These are phyloP conservation scores for Dicrostonyx torquatus DNA, from an alignment of 2,797 vertebrate genomes.

Conservation along the genomic window DNA sequence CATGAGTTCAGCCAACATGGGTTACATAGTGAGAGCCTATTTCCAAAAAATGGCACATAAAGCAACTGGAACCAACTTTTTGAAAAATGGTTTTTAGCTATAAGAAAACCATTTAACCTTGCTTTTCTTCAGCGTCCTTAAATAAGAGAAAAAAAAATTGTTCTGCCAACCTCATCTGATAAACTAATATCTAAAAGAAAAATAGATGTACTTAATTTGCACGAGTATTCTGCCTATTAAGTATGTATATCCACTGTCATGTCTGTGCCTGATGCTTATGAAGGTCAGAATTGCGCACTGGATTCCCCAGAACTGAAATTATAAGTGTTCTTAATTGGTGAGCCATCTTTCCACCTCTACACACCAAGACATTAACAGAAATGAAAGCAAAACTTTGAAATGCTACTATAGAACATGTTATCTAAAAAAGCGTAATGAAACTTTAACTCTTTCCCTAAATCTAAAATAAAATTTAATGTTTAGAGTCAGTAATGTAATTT, in stretches of 20 bases:
- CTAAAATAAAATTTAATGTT: slow-evolving; percentile 36
- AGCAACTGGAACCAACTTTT: neutral
- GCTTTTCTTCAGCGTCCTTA: neutral
- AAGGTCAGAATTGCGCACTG: neutral
- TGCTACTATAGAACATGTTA: neutral
- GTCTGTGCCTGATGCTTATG: neutral
- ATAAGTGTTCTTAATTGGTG: neutral
- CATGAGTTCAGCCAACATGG: neutral
- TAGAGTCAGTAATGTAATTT: neutral
- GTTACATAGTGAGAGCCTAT: neutral
- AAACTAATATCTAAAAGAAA: neutral
- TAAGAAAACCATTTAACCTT: neutral
- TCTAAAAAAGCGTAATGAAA: slow-evolving; percentile 6
- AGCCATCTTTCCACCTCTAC: neutral
- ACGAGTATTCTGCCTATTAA: neutral
- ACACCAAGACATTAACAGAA: neutral
- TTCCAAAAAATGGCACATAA: neutral
- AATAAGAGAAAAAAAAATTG: neutral
- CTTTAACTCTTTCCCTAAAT: neutral
- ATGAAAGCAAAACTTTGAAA: slow-evolving; percentile 23
- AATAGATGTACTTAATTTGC: neutral
- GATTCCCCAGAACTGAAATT: neutral
- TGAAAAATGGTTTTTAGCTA: neutral
- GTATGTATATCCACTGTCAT: neutral
- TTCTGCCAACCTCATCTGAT: neutral